phyloP scores from a whole-genome alignment of 2,888 invertebrate species.

The Dasysyrphus albostriatus region DNA sequence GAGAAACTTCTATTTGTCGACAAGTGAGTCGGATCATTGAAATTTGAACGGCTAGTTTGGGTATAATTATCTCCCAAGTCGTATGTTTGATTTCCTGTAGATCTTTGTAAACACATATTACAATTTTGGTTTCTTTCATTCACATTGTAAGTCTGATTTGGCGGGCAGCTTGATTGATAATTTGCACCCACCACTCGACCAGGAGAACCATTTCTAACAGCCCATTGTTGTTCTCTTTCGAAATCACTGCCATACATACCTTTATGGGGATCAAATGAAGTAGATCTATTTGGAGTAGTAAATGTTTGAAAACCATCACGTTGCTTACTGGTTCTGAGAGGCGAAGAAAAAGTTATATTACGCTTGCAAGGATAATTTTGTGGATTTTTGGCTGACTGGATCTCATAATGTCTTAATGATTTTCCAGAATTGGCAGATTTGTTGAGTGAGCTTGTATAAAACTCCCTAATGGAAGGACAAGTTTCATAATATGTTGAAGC shows the following conservation, averaged over 20 bases:
- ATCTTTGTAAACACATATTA: background rate
- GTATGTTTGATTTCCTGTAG: background rate
- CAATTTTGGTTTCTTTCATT: background rate
- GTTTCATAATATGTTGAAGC: background rate
- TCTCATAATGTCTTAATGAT: background rate
- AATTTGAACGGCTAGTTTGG: background rate
- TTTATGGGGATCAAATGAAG: background rate
- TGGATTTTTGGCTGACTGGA: background rate
- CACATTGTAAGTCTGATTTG: slow-evolving; percentile 3
- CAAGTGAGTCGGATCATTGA: background rate
- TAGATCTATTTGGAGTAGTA: background rate
- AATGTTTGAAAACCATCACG: background rate
- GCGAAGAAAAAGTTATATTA: slow-evolving; percentile 1
- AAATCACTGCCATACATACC: background rate
- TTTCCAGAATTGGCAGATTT: background rate
- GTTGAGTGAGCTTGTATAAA: background rate
- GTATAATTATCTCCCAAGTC: background rate
- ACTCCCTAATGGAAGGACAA: background rate
- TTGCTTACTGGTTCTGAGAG: background rate
- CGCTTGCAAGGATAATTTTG: background rate
- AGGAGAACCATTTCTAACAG: background rate
- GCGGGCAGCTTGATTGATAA: background rate
- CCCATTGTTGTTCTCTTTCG: background rate
- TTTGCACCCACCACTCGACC: too few species aligned
- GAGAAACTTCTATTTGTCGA: background rate